A percentile compares a stretch with the other conserved stretches of the same genome.
Conservation (phyloP, 2,888 invertebrate genomes). For the Fragum whitleyi region DNA sequence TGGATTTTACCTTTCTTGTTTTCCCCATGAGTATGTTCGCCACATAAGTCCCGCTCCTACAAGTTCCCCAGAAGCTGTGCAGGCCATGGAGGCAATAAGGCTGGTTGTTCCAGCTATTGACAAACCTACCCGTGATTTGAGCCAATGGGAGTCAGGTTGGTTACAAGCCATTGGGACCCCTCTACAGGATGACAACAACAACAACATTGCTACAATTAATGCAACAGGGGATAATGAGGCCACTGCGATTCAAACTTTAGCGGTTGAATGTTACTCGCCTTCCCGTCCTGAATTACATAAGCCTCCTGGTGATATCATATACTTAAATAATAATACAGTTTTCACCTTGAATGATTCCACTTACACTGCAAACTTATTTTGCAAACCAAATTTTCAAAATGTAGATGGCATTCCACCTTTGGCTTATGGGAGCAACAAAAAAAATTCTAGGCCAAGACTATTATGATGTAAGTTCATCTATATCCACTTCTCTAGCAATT, state of each 20-base stretch:
- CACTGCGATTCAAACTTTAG: not conserved
- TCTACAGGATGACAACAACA: not conserved
- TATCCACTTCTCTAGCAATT: not conserved
- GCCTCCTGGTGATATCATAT: not conserved
- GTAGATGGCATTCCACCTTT: not conserved
- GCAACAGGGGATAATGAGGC: not conserved
- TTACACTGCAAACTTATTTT: not conserved
- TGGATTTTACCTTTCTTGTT: not conserved
- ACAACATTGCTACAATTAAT: not conserved
- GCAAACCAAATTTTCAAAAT: not conserved
- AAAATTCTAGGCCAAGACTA: not conserved
- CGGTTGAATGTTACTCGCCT: not conserved
- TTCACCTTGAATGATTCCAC: not conserved
- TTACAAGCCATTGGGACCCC: slow-evolving; percentile 11
- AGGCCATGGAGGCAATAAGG: slow-evolving; percentile 11
- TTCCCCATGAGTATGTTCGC: not conserved
- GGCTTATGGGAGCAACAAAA: not conserved
- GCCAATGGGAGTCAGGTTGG: slow-evolving; percentile 6
- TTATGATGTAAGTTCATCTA: not conserved
- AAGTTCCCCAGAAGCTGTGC: not conserved
- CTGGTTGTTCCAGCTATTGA: not conserved
- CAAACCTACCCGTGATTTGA: not conserved
- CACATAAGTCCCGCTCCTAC: not conserved
- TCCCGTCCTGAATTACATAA: not conserved
- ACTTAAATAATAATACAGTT: not conserved